A percentile compares a stretch with the other conserved stretches of the same genome.
Evolutionary conservation across 2,888 invertebrate genomes (phyloP).

Genomic region (Rhorus exstirpatorius): DNA sequence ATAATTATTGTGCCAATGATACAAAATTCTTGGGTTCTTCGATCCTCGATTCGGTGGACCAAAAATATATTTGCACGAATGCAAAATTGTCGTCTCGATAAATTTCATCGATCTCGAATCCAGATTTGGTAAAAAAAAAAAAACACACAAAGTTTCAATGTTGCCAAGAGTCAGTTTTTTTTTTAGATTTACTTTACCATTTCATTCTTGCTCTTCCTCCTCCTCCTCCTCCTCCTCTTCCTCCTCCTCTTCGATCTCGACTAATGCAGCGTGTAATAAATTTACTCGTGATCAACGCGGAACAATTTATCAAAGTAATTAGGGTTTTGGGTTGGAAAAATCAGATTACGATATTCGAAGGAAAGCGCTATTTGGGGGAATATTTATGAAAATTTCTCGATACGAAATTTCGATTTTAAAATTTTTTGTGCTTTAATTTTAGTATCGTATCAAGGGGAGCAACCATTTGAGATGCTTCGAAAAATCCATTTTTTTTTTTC

Average conservation of each 20-base stretch:
- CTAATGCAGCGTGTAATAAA: constrained; percentile 76
- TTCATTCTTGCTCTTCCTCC: constrained; percentile 84
- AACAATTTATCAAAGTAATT: too few species aligned
- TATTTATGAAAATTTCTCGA: too few species aligned
- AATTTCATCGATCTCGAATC: background rate
- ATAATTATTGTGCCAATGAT: too few species aligned
- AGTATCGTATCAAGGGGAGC: too few species aligned
- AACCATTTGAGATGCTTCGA: too few species aligned
- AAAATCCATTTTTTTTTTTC: too few species aligned
- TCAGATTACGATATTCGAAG: too few species aligned
- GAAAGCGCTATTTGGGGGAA: too few species aligned
- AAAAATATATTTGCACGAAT: background rate
- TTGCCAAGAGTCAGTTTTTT: constrained; percentile 4
- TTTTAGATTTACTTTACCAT: constrained; percentile 78
- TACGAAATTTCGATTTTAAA: too few species aligned
- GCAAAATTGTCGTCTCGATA: background rate
- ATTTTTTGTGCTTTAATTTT: too few species aligned
- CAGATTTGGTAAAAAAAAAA: constrained; percentile 52
- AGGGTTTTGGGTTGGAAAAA: too few species aligned
- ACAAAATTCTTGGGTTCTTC: constrained; percentile 5
- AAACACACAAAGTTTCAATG: background rate
- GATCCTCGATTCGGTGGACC: background rate
- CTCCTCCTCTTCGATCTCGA: constrained; percentile 76
- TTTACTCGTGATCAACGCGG: constrained; percentile 40
- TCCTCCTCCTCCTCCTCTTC: constrained; percentile 80